Conservation (phyloP, 1,140 invertebrate genomes). For the Steinernema feltiae region DNA sequence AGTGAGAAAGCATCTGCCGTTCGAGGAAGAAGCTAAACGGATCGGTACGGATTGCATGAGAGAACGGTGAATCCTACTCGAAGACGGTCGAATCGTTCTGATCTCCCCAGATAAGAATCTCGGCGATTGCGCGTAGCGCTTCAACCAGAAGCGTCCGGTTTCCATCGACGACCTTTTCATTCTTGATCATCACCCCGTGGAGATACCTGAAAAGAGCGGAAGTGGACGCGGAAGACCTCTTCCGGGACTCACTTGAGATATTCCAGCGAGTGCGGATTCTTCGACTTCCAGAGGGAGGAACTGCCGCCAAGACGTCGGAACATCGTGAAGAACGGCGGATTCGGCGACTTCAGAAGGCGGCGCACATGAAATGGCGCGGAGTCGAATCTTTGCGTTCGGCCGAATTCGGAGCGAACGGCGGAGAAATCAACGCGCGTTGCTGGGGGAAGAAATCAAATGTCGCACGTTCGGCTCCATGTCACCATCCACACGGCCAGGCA, state of each 20-base stretch:
- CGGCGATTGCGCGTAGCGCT: slow-evolving; percentile 88
- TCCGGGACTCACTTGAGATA: slow-evolving; percentile 50
- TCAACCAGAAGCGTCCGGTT: slow-evolving; percentile 92
- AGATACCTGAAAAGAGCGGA: slow-evolving; percentile 67
- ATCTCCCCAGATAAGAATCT: slow-evolving; percentile 99
- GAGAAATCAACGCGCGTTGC: too few species aligned
- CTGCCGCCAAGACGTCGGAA: slow-evolving; percentile 25
- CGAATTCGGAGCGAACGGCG: too few species aligned
- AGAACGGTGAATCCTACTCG: slow-evolving; percentile 71
- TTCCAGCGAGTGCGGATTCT: slow-evolving; percentile 55
- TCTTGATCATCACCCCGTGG: slow-evolving; percentile 87
- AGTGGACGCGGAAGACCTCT: slow-evolving; percentile 11
- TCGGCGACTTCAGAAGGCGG: background rate
- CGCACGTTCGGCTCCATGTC: too few species aligned
- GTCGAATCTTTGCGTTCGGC: too few species aligned
- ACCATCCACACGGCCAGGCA: too few species aligned
- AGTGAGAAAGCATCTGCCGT: slow-evolving; percentile 98
- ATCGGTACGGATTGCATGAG: slow-evolving; percentile 20
- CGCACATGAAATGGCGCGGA: background rate
- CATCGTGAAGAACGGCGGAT: slow-evolving; percentile 18
- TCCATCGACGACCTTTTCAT: slow-evolving; percentile 88
- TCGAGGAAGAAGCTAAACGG: slow-evolving; percentile 90
- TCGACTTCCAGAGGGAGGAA: slow-evolving; percentile 50
- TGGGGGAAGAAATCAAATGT: too few species aligned
- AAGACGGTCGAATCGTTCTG: slow-evolving; percentile 99